Evolutionary conservation across 2,113 vertebrate genomes (phyloP), one percentile per base, ranked within the genome.

Genomic region (Clinocottus analis): DNA sequence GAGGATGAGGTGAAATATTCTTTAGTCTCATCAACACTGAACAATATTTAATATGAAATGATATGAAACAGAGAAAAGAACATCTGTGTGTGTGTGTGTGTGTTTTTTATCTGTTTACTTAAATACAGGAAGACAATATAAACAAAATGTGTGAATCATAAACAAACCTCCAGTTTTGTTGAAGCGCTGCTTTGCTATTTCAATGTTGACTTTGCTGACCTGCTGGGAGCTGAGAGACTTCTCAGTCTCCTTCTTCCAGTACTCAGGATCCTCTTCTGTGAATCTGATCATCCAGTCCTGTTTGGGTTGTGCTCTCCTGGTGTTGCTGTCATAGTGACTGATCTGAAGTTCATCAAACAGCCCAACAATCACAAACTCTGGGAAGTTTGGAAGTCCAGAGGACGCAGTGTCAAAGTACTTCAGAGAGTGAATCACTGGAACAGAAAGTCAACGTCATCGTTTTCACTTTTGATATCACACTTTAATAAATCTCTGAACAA

Each of bases 111-210:
- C 5, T 59, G 23, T 60, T 31, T 66, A 29, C 21, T 65, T 27
- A 68, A 35, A 59, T 39, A 61, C n/a, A n/a, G n/a, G n/a, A n/a
- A n/a, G n/a, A n/a, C 25, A 68, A 23, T 49, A 33, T 39, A 9
- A 72, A 62, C 9, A 64, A 37, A 7, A 60, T 76, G 31, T 67
- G 31, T 65, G 8, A 66, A 74, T 79, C 33, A 67, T 13, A 17
- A 78, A 87, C 83, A 70, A 59, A 92, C 91, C 89, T 84, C 58
- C 67, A 82, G 85, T 86, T 65, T 91, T 85, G 84, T 90, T 91
- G 51, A 93, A 31, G 19, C 77, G 67, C 0, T 2, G 1, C 80
- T 79, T 92, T 23, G 0, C 0, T 29, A 0, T 25, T 9, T 75
- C 71, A 23, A 89, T 62, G 75, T 5, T 60, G 64, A 0, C 7